Percentiles rank a stretch among this genome's conserved stretches.
These are phyloP conservation scores for Pseudomyrmex dendroicus DNA, from an alignment of 1,140 invertebrate species.

Conservation along the genomic window DNA sequence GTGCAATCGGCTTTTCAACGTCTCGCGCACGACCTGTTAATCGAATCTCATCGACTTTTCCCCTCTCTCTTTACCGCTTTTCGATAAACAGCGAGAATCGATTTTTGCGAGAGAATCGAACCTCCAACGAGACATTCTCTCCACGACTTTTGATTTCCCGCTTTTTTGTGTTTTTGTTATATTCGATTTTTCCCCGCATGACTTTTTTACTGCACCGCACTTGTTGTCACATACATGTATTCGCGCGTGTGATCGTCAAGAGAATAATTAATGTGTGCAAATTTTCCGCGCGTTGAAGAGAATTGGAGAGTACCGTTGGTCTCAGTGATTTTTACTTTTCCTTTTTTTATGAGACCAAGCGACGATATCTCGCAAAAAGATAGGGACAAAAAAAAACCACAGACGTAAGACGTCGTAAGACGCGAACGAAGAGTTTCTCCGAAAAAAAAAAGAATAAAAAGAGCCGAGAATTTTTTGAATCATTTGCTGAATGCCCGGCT, in stretches of 20 bases:
- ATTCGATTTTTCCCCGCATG: conserved; percentile 5
- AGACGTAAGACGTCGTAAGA: conserved; percentile 17
- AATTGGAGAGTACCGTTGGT: neutral
- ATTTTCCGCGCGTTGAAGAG: neutral
- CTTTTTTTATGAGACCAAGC: no score
- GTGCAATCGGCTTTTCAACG: conserved; percentile 3
- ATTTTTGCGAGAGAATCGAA: no score
- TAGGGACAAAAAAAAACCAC: conserved; percentile 14
- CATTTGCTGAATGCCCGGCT: conserved; percentile 74
- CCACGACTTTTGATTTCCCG: no score
- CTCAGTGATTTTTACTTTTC: neutral
- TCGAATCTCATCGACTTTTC: neutral
- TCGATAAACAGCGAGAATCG: no score
- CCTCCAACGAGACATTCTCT: no score
- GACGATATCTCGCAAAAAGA: conserved; percentile 20
- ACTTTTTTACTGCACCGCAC: conserved; percentile 33
- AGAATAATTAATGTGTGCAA: no score
- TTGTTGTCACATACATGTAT: conserved; percentile 7
- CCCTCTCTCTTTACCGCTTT: no score
- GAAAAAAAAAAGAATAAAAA: no score
- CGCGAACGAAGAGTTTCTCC: no score
- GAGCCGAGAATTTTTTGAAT: conserved; percentile 61
- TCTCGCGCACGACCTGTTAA: neutral
- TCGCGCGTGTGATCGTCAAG: no score
- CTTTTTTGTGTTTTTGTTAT: neutral